Evolutionary conservation across 2,797 vertebrate species (phyloP).

Genomic region (Sebastes wilsoni): DNA sequence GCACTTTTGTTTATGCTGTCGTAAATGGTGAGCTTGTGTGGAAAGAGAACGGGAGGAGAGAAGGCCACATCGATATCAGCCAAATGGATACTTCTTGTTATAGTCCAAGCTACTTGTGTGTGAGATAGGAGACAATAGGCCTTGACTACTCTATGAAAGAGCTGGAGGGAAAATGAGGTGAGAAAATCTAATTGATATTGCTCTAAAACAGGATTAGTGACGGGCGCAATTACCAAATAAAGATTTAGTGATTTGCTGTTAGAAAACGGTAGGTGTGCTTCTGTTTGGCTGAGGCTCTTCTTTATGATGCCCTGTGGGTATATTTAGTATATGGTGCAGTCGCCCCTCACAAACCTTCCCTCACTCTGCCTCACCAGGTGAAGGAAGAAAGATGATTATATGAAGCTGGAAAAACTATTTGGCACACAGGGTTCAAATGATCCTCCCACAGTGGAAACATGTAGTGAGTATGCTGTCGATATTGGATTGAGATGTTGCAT

Average conservation of each 20-base stretch:
- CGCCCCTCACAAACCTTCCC: background rate
- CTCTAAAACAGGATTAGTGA: slow-evolving; percentile 36
- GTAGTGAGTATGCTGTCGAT: background rate
- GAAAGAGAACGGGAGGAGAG: background rate
- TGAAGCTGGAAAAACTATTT: background rate
- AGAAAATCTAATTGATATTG: slow-evolving; percentile 26
- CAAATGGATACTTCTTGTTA: slow-evolving; percentile 36
- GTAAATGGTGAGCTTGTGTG: slow-evolving; percentile 29
- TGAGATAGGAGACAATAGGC: slow-evolving; percentile 34
- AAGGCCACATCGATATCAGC: slow-evolving; percentile 17
- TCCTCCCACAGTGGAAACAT: background rate
- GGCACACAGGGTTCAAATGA: background rate
- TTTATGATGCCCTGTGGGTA: background rate
- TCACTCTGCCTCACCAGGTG: slow-evolving; percentile 6
- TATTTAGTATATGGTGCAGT: slow-evolving; percentile 20
- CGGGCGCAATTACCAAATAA: slow-evolving; percentile 41
- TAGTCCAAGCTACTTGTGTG: background rate
- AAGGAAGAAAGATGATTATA: slow-evolving; percentile 3
- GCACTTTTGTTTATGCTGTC: slow-evolving; percentile 55
- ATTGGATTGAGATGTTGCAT: background rate
- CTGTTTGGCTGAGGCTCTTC: slow-evolving; percentile 6
- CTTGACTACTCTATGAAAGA: slow-evolving; percentile 26
- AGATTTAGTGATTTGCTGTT: slow-evolving; percentile 30
- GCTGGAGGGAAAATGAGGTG: slow-evolving; percentile 2
- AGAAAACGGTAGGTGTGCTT: background rate